A percentile compares a stretch with the other conserved stretches of the same genome.
These are phyloP conservation scores for Protobothrops mucrosquamatus DNA, from an alignment of 2,113 vertebrate genomes.

Conservation along the genomic window DNA sequence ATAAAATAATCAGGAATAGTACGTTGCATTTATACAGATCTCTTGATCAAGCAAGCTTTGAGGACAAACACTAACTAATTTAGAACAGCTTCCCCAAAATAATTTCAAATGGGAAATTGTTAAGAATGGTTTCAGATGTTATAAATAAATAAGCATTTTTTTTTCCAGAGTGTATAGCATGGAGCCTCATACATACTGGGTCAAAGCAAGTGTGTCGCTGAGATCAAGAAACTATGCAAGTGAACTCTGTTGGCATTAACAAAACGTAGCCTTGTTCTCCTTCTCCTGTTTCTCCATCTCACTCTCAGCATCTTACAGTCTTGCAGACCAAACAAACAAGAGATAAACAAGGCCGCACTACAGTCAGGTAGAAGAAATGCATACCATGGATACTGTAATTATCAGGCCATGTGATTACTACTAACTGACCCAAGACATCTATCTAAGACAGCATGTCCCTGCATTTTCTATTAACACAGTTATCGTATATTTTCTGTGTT, in stretches of 20 bases:
- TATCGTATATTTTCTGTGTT: background rate
- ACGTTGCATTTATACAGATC: background rate
- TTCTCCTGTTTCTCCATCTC: background rate
- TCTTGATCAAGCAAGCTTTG: slow-evolving; percentile 7
- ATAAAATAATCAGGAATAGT: background rate
- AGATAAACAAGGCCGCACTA: background rate
- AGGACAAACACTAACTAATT: background rate
- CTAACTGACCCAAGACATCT: background rate
- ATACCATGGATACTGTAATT: background rate
- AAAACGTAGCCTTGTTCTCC: background rate
- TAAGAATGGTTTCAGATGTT: background rate
- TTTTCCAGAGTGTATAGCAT: background rate
- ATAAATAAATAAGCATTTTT: background rate
- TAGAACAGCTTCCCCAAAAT: background rate
- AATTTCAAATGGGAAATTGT: background rate
- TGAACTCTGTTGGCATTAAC: background rate
- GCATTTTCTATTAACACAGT: background rate
- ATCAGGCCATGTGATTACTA: background rate
- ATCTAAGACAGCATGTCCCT: background rate
- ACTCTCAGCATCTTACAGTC: background rate
- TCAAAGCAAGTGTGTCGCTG: background rate
- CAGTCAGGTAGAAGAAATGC: background rate
- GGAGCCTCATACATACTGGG: background rate
- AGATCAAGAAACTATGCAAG: background rate
- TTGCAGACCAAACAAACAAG: background rate